Evolutionary conservation across 2,888 invertebrate genomes (phyloP).

Genomic region (Entomobrya multifasciata): DNA sequence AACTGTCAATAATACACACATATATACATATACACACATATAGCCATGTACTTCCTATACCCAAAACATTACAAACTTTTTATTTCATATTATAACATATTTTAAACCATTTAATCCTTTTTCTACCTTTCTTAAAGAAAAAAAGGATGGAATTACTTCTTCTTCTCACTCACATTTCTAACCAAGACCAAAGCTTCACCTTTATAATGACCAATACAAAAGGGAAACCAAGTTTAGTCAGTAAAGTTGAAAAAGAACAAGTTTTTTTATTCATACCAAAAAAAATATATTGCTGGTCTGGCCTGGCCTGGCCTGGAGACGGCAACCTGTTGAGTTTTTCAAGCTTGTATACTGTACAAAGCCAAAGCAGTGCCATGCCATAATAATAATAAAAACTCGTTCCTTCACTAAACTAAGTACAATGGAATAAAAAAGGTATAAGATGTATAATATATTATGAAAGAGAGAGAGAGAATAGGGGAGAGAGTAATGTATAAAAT

Average conservation of each 20-base stretch:
- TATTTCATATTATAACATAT: constrained; percentile 9
- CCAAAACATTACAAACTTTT: constrained; percentile 31
- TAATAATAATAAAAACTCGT: constrained; percentile 66
- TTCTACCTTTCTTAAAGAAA: not conserved
- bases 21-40: not conserved
- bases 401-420: no score
- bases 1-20: constrained; percentile 2
- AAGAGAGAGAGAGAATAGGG: not conserved
- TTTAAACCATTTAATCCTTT: constrained; percentile 15
- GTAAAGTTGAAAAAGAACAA: constrained; percentile 35
- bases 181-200: not conserved
- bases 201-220: constrained; percentile 24
- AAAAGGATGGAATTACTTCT: not conserved
- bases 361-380: no score
- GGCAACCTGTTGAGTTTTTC: constrained; percentile 69
- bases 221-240: constrained; percentile 22
- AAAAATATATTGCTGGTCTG: constrained; percentile 62
- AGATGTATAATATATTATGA: constrained; percentile 19
- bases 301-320: constrained; percentile 72
- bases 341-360: no score
- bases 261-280: constrained; percentile 59
- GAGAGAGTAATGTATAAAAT: not conserved
- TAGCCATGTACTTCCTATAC: not conserved
- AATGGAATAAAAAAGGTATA: constrained; percentile 54
- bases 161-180: not conserved